Conservation (phyloP, 2,888 invertebrate species). For the Muschampia plurimacula region DNA sequence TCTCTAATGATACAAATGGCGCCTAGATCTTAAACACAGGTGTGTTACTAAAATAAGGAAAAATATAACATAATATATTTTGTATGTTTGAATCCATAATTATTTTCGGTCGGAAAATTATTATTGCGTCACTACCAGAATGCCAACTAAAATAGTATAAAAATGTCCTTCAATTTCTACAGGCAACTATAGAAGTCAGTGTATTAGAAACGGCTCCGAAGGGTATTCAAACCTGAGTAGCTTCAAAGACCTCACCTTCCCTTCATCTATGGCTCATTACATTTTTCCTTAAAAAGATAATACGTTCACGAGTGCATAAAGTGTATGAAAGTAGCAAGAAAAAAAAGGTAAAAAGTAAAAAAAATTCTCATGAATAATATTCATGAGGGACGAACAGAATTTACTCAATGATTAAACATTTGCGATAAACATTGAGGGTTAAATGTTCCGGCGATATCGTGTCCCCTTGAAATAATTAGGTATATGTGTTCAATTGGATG, state of each 20-base stretch:
- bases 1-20: too few species aligned
- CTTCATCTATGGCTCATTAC: conserved; percentile 69
- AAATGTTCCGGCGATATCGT: not conserved
- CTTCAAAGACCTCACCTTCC: conserved; percentile 49
- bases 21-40: too few species aligned
- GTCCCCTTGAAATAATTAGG: not conserved
- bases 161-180: conserved; percentile 41
- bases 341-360: conserved; percentile 57
- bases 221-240: conserved; percentile 32
- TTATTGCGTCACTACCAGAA: not conserved
- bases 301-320: conserved; percentile 68
- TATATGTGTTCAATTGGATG: not conserved
- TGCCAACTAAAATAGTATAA: not conserved
- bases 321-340: conserved; percentile 39
- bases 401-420: not conserved
- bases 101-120: not conserved
- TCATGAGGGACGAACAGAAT: conserved; percentile 21
- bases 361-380: conserved; percentile 42
- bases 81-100: not conserved
- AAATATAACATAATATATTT: too few species aligned
- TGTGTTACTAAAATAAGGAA: too few species aligned
- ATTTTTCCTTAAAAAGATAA: conserved; percentile 75
- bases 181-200: conserved; percentile 29
- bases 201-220: conserved; percentile 23
- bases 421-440: conserved; percentile 1